Conservation (phyloP, 2,888 invertebrate genomes). For the Epirrhoe tristata region DNA sequence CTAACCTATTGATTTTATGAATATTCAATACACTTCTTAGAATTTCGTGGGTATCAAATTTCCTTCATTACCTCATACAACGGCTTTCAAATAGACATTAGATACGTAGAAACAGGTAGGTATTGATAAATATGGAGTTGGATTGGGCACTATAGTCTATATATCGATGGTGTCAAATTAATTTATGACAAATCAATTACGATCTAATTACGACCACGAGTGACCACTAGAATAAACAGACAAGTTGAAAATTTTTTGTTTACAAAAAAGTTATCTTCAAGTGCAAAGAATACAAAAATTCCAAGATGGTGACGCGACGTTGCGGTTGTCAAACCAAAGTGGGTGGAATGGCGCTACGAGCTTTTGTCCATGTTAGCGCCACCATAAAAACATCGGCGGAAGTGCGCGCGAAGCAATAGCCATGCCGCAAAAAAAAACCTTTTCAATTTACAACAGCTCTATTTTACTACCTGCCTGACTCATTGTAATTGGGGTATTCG, state of each 20-base stretch:
- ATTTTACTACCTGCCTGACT: constrained; percentile 83
- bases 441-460: constrained; percentile 82
- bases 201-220: too few species aligned
- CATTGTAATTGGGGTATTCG: constrained; percentile 82
- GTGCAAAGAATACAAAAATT: constrained; percentile 24
- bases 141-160: constrained; percentile 2
- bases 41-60: constrained; percentile 29
- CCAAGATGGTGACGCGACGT: constrained; percentile 38
- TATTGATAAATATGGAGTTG: not conserved
- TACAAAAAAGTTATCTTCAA: not conserved
- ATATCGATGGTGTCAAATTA: too few species aligned
- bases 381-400: constrained; percentile 80
- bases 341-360: constrained; percentile 63
- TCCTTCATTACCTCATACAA: constrained; percentile 24
- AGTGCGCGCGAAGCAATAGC: constrained; percentile 82
- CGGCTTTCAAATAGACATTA: constrained; percentile 9
- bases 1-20: constrained; percentile 38
- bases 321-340: constrained; percentile 35
- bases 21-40: constrained; percentile 34
- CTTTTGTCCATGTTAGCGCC: constrained; percentile 80
- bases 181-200: too few species aligned
- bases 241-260: not conserved
- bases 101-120: not conserved
- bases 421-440: constrained; percentile 79
- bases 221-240: too few species aligned